Percentiles rank a stretch among this genome's conserved stretches.
Evolutionary conservation across 2,888 invertebrate genomes (phyloP).

Genomic region (Drosophila neotestacea): DNA sequence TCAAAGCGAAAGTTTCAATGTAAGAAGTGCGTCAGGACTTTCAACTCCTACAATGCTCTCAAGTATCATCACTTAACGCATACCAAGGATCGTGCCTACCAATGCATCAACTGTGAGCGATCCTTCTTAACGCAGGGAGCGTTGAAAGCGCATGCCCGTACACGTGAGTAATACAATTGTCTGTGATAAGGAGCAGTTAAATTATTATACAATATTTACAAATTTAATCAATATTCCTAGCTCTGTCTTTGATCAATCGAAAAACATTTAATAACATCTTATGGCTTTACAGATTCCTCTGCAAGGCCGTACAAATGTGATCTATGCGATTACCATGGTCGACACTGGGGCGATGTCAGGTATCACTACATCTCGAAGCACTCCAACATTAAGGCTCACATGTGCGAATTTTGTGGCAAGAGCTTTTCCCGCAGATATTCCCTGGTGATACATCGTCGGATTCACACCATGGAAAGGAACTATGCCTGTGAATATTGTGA

Average conservation of each 20-base stretch:
- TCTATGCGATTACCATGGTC: slow-evolving; percentile 90
- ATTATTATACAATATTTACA: too few relatives aligned
- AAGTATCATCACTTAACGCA: slow-evolving; percentile 94
- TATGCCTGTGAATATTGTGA: slow-evolving; percentile 94
- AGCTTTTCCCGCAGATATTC: slow-evolving; percentile 95
- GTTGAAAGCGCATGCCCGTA: slow-evolving; percentile 92
- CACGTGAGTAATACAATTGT: slow-evolving; percentile 85
- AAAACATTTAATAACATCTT: neutral
- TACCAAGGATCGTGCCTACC: slow-evolving; percentile 91
- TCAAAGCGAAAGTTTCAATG: slow-evolving; percentile 70
- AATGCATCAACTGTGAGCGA: slow-evolving; percentile 92
- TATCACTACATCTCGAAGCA: slow-evolving; percentile 94
- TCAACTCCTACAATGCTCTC: slow-evolving; percentile 93
- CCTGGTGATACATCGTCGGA: slow-evolving; percentile 92
- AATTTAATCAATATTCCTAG: too few relatives aligned
- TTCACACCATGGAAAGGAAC: slow-evolving; percentile 94
- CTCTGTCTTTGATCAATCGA: neutral
- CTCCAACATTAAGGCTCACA: slow-evolving; percentile 92
- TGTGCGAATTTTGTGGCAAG: slow-evolving; percentile 95
- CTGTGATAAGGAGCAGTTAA: too few relatives aligned
- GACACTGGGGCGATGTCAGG: slow-evolving; percentile 95
- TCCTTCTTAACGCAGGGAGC: slow-evolving; percentile 93
- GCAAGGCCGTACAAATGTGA: slow-evolving; percentile 94
- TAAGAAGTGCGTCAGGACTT: slow-evolving; percentile 88
- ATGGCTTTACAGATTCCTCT: slow-evolving; percentile 87